Evolutionary conservation across 1,140 invertebrate species (phyloP), one percentile per base, ranked within the genome.

Genomic region (Hypothenemus hampei): DNA sequence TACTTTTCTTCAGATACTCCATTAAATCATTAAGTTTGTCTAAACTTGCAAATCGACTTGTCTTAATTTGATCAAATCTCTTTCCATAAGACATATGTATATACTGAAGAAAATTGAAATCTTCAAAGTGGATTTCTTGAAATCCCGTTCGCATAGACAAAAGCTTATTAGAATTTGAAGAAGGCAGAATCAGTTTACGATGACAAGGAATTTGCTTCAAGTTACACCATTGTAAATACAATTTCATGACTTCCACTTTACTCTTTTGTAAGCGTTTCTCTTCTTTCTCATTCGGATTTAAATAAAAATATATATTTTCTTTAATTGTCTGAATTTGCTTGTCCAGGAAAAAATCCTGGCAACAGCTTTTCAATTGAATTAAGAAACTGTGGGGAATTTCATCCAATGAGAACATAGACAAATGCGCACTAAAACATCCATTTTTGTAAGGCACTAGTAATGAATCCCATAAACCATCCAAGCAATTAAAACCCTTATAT

Each of bases 361-460:
- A 87, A 1, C 77, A 87, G 1, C 77, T 66, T 13, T 79, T 72
- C 16, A 92, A 73, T 68, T 87, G 81, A n/a, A 77, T 65, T 1
- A 91, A 56, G 67, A 91, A 93, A 35, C 67, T 65, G 1, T 73
- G 58, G 10, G 86, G 85, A 36, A 93, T 78, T 45, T 77, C 72
- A 3, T 77, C 65, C 29, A 77, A 64, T 3, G 72, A 64, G 69
- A 89, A 88, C 64, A 91, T 68, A 0, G 82, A 73, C 49, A 72
- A 35, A 20, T 53, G 46, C 15, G 59, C 20, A 23, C 52, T 48
- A 37, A 62, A 59, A 37, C 37, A 23, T 6, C 36, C 43, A 37
- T 56, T 68, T 57, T 75, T 75, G 67, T 78, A 82, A 63, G 78
- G 62, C n/a, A 69, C 48, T 62, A 70, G 69, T 1, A 86, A 64